phyloP scores from a whole-genome alignment of 2,888 invertebrate species.

The Gymnoscelis rufifasciata region DNA sequence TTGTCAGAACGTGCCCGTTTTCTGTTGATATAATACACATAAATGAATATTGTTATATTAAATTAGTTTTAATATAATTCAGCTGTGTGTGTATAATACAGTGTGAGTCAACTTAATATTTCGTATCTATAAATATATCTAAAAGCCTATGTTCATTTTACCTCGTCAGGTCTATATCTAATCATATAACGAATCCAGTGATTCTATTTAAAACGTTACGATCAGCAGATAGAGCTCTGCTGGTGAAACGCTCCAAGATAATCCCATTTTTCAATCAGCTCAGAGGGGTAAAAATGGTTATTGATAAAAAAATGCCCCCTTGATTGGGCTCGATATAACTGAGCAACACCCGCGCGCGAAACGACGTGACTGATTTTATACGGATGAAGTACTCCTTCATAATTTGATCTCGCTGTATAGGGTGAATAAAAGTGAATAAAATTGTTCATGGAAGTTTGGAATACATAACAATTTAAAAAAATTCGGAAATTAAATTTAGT shows the following conservation, averaged over 20 bases:
- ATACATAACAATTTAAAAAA: no score
- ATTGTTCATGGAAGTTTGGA: background rate
- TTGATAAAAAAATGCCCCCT: slow-evolving; percentile 12
- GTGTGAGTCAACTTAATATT: no score
- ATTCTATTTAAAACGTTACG: no score
- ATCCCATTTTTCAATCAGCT: slow-evolving; percentile 22
- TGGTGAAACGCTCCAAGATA: slow-evolving; percentile 6
- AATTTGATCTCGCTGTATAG: background rate
- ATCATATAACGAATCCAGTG: no score
- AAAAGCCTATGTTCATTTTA: no score
- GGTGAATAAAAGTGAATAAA: background rate
- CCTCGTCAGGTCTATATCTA: background rate
- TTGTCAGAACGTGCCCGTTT: no score
- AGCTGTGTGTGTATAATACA: no score
- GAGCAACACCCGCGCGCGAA: slow-evolving; percentile 13
- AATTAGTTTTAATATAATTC: no score
- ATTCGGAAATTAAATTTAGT: no score
- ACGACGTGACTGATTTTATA: slow-evolving; percentile 11
- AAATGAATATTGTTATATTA: no score
- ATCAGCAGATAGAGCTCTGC: background rate
- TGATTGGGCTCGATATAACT: slow-evolving; percentile 17
- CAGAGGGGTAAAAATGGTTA: slow-evolving; percentile 12
- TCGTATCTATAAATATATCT: no score
- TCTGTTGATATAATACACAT: no score
- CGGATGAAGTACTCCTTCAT: background rate